Base-by-base conservation (phyloP, 2,797 vertebrate genomes). In the Kryptolebias ocellatus region DNA sequence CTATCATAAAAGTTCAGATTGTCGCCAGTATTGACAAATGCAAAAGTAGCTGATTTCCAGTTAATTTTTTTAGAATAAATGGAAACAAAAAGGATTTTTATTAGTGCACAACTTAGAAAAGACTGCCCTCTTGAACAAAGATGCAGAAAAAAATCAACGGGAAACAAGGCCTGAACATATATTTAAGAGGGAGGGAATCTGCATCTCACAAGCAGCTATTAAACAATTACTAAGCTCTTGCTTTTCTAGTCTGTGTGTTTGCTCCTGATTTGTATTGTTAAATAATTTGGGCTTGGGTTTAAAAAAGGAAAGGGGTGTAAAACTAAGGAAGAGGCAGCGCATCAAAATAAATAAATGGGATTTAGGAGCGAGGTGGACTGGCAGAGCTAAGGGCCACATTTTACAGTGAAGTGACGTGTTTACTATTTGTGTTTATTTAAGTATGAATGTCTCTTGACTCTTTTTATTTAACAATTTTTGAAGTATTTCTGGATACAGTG, bases 401-500 rank as follows among this genome's bases (percentile, higher is more conserved):
- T 39, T 77, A 78, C 80, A 74, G 65, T 44, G 39, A 51, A 70
- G 53, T 83, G 56, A 45, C 64, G 27, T 67, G 60, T 72, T 58
- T 55, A 44, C 46, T 42, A 57, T 72, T 45, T 77, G 16, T 74
- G 18, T 61, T 60, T 55, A 67, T 57, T 68, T 8, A 67, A 14
- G 20, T 24, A 24, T 24, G 20, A 24, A 61, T 64, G 53, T 76
- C 28, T 71, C 56, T 58, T 77, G 24, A 71, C 54, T 77, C 54
- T 50, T 67, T 76, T 71, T 24, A 24, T 24, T 24, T 74, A 51
- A 59, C 51, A 67, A 71, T 72, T 69, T 49, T 67, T 83, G 67
- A 70, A 78, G 53, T 83, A 58, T 81, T 83, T 84, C 79, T 64
- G 77, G 71, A 90, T 75, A 81, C 74, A 81, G 74, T 91, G 88